Conservation (phyloP, 2,113 vertebrate genomes). For the Chaenogobius annularis region DNA sequence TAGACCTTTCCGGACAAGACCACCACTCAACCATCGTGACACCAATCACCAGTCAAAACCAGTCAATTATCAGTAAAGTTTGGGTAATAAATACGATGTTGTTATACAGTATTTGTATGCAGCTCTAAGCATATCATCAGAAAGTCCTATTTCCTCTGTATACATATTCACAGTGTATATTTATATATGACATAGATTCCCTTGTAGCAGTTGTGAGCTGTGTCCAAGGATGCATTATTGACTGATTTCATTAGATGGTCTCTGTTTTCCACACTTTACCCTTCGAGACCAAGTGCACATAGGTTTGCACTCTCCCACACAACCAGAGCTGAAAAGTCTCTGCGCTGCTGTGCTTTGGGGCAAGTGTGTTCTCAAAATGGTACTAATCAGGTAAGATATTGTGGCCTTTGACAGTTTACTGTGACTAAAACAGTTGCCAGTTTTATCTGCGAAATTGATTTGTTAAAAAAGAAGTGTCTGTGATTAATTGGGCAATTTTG, state of each 20-base stretch:
- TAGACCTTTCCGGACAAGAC: too few relatives aligned
- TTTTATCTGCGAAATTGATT: background rate
- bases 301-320: conserved; percentile 11
- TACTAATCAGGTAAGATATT: background rate
- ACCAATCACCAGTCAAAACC: too few relatives aligned
- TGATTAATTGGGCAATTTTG: background rate
- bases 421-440: background rate
- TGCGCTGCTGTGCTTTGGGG: conserved; percentile 38
- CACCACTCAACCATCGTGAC: too few relatives aligned
- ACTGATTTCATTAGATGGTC: conserved; percentile 67
- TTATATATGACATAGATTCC: conserved; percentile 13
- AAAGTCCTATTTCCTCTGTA: background rate
- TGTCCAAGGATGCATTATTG: conserved; percentile 55
- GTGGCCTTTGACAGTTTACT: background rate
- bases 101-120: too few relatives aligned
- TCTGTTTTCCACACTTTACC: conserved; percentile 60
- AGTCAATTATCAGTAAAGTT: too few relatives aligned
- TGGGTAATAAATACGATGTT: background rate
- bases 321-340: conserved; percentile 18
- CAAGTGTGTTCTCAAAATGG: conserved; percentile 25
- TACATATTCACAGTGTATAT: background rate
- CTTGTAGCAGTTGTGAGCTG: conserved; percentile 35
- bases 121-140: background rate
- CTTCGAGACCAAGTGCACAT: conserved; percentile 50
- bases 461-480: too few relatives aligned